A percentile compares a stretch with the other conserved stretches of the same genome.
Conservation (phyloP, 2,113 vertebrate genomes). For the Tenrec ecaudatus region DNA sequence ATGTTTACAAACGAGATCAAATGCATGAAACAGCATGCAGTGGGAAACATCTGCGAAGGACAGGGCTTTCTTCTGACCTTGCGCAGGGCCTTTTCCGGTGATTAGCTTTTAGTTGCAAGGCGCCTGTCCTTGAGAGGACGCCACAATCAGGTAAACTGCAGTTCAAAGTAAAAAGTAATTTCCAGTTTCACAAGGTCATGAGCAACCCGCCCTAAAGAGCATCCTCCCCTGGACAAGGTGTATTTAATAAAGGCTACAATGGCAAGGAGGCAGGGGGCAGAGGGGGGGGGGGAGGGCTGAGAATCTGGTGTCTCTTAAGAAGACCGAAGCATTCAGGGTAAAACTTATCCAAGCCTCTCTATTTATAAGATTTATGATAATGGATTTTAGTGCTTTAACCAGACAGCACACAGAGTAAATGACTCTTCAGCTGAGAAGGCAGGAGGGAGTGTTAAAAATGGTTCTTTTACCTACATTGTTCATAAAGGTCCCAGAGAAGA, state of each 20-base stretch:
- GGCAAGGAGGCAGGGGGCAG: no score
- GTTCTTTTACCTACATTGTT: background rate
- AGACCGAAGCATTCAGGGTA: background rate
- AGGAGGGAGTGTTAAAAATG: background rate
- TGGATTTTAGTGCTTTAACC: slow-evolving; percentile 13
- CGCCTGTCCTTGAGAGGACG: no score
- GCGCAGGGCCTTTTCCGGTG: no score
- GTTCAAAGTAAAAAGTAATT: no score
- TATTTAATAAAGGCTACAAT: background rate
- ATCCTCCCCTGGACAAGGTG: background rate
- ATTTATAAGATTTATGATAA: slow-evolving; percentile 49
- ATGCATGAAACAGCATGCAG: no score
- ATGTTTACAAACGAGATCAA: no score
- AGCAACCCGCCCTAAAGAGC: background rate
- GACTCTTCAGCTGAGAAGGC: background rate
- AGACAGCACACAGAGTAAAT: background rate
- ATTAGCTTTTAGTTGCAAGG: no score
- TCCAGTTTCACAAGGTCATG: no score
- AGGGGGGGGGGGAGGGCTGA: background rate
- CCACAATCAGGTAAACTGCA: no score
- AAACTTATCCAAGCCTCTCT: slow-evolving; percentile 26
- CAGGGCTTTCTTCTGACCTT: no score
- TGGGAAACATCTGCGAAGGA: no score
- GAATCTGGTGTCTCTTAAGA: background rate
- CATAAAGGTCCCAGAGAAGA: background rate